These are phyloP conservation scores for Meiosimyza decipiens DNA, from an alignment of 2,888 invertebrate species.

Conservation along the genomic window DNA sequence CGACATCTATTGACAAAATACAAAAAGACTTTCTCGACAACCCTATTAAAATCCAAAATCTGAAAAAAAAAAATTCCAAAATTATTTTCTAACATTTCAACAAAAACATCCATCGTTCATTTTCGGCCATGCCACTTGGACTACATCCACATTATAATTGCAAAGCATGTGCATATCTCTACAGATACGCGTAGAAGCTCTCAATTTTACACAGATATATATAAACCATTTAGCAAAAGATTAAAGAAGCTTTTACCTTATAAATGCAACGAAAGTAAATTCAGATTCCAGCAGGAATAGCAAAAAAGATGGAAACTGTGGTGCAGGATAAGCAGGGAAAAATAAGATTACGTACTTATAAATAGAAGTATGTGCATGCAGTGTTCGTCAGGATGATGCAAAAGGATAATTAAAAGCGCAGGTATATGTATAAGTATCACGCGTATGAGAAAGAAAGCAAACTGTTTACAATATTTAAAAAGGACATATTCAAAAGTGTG, in stretches of 20 bases:
- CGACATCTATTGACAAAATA: too few species aligned
- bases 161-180: constrained; percentile 31
- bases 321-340: background rate
- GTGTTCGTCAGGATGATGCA: constrained; percentile 14
- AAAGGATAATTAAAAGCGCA: constrained; percentile 31
- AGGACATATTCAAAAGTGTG: background rate
- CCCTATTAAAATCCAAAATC: too few species aligned
- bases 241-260: constrained; percentile 53
- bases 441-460: constrained; percentile 1
- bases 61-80: too few species aligned
- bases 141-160: constrained; percentile 40
- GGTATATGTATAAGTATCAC: background rate
- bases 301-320: constrained; percentile 15
- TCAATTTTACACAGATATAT: constrained; percentile 34
- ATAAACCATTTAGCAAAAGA: constrained; percentile 39
- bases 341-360: background rate
- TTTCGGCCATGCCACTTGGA: background rate
- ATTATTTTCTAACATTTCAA: too few species aligned
- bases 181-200: constrained; percentile 29
- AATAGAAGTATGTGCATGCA: background rate
- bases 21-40: too few species aligned
- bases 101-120: background rate
- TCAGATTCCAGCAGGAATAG: constrained; percentile 34
- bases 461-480: background rate
- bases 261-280: constrained; percentile 46